Conservation (phyloP, 2,113 vertebrate genomes). For the Pao palembangensis region DNA sequence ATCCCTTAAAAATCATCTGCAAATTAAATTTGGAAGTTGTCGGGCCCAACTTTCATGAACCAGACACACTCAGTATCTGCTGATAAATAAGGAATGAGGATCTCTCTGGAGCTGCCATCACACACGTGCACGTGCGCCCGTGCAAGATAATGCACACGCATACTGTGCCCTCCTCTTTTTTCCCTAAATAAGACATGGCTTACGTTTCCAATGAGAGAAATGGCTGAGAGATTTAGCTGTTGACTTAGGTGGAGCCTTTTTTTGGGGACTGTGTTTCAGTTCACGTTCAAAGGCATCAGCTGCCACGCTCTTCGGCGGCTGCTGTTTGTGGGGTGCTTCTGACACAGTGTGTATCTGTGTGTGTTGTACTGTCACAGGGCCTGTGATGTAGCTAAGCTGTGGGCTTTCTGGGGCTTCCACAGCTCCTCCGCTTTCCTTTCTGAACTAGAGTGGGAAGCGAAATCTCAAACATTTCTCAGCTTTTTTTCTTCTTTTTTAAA, state of each 20-base stretch:
- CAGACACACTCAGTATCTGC: conserved; percentile 9
- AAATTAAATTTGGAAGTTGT: conserved; percentile 32
- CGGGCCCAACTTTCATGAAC: conserved; percentile 18
- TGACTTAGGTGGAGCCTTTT: conserved; percentile 27
- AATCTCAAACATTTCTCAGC: conserved; percentile 22
- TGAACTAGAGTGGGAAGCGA: conserved; percentile 27
- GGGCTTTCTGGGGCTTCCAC: conserved; percentile 40
- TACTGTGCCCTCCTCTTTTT: background rate
- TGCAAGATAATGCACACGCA: conserved; percentile 13
- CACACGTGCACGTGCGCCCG: background rate
- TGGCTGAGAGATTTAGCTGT: conserved; percentile 13
- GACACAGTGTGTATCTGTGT: conserved; percentile 9
- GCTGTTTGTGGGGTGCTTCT: conserved; percentile 38
- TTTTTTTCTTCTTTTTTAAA: conserved; percentile 19
- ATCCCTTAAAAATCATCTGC: background rate
- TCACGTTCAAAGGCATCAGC: conserved; percentile 53
- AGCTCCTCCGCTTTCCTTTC: conserved; percentile 30
- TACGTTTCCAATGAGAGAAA: conserved; percentile 4
- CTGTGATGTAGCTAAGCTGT: conserved; percentile 19
- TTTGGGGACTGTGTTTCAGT: conserved; percentile 37
- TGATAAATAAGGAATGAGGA: conserved; percentile 47
- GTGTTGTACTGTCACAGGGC: conserved; percentile 9
- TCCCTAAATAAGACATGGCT: conserved; percentile 28
- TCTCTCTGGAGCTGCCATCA: conserved; percentile 10
- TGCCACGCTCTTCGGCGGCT: conserved; percentile 34